Evolutionary conservation across 1,140 invertebrate species (phyloP), one percentile per base, ranked within the genome.

Genomic region (Zaprionus lachaisei): DNA sequence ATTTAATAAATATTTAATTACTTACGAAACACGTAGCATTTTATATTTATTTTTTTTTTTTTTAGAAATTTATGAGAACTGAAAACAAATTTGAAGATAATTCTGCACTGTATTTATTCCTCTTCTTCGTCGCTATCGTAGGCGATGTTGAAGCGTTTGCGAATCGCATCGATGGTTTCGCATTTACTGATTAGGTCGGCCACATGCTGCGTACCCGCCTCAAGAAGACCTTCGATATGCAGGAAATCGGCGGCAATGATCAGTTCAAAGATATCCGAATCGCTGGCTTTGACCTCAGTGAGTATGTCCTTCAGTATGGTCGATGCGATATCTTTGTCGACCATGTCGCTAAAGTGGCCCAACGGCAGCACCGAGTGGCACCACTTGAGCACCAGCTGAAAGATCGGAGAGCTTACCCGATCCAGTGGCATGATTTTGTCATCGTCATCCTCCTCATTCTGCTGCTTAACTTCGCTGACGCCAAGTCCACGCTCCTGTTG

Each of bases 1-100:
- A 87, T 87, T 87, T 87, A 87, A 87, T 87, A 87, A 87, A 87
- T 72, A 87, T 87, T 87, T 87, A 87, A 87, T 84, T 89, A 87
- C 81, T 87, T 84, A 90, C 71, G 89, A 90, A 74, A 51, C n/a
- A 15, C 28, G 47, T 14, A 34, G 12, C 7, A 47, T 26, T 65
- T 57, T 49, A 11, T 37, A 38, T 34, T 34, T 34, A n/a, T 17
- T 49, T 61, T n/a, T 28, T 7, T 31, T 58, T 37, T 37, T 37
- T 26, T n/a, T 11, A 15, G 22, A 6, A 60, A 41, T 60, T 41
- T n/a, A n/a, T 9, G 4, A 26, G 15, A 41, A n/a, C 15, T 24
- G 2, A 24, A 28, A 22, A 58, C 17, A 6, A 41, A 41, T 41
- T 41, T 41, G n/a, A 41, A 41, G 5, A 41, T 5, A n/a, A 41